Conservation (phyloP, 2,888 invertebrate species). For the Drosophila ezoana region DNA sequence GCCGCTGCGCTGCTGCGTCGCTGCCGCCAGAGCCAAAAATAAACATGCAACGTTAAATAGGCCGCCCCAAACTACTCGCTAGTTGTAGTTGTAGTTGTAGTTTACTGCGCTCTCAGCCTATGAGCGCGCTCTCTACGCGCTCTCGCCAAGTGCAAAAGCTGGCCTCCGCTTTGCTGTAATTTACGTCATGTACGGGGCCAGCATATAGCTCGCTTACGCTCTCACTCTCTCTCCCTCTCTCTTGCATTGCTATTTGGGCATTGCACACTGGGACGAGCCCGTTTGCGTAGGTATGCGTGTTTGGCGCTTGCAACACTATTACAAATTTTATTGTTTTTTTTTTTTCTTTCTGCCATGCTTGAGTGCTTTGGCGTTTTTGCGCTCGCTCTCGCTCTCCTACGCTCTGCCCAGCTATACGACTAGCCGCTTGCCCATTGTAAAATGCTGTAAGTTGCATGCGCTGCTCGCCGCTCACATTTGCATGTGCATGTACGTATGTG, state of each 20-base stretch:
- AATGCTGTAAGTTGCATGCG: conserved; percentile 73
- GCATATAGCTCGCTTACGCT: conserved; percentile 18
- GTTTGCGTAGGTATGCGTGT: conserved; percentile 2
- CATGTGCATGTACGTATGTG: conserved; percentile 44
- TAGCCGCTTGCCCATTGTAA: conserved; percentile 49
- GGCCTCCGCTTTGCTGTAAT: conserved; percentile 48
- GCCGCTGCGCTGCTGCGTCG: conserved; percentile 42
- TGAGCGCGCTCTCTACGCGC: conserved; percentile 6
- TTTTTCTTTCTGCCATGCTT: conserved; percentile 32
- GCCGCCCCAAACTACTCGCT: conserved; percentile 55
- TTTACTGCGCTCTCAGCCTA: conserved; percentile 28
- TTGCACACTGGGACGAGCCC: conserved; percentile 1
- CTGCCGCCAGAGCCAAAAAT: conserved; percentile 65
- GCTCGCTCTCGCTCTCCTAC: conserved; percentile 20
- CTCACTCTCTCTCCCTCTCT: conserved; percentile 12
- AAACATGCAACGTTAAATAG: conserved; percentile 77
- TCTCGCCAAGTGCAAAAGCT: conserved; percentile 79
- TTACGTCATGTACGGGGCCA: conserved; percentile 55
- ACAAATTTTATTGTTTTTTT: conserved; percentile 9
- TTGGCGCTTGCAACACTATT: conserved; percentile 50
- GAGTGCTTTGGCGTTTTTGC: conserved; percentile 45
- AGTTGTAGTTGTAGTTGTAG: conserved; percentile 29
- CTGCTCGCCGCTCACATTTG: conserved; percentile 62
- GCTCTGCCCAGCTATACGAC: conserved; percentile 25
- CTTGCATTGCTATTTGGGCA: conserved; percentile 16